Evolutionary conservation across 2,113 vertebrate genomes (phyloP).

Genomic region (Tenebrosternarchus preto): DNA sequence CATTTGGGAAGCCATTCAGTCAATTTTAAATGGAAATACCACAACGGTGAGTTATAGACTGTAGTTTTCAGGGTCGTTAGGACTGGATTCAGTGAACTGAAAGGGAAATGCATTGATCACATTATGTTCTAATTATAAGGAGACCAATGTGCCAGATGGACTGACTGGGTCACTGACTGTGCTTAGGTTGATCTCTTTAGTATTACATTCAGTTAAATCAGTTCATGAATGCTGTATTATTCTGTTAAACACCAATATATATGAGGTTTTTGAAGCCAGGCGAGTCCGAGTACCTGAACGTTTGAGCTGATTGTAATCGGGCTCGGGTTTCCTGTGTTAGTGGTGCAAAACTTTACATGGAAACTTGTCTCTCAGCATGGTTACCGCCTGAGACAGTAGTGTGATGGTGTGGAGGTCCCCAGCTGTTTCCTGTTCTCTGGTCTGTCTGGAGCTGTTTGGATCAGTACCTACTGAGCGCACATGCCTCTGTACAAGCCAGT

Average conservation of each 20-base stretch:
- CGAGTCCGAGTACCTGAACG: background rate
- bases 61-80: background rate
- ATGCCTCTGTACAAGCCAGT: background rate
- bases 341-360: background rate
- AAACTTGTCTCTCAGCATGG: background rate
- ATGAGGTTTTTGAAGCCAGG: constrained; percentile 1
- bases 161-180: background rate
- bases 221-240: background rate
- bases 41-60: constrained; percentile 8
- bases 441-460: background rate
- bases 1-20: background rate
- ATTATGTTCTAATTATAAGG: constrained; percentile 47
- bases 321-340: background rate
- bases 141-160: constrained; percentile 27
- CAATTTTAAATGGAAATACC: background rate
- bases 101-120: constrained; percentile 35
- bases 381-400: background rate
- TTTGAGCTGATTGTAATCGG: background rate
- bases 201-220: background rate
- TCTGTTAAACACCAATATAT: background rate
- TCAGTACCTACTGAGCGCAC: background rate
- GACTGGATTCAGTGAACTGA: constrained; percentile 17
- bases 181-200: background rate
- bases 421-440: constrained; percentile 21
- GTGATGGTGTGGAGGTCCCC: background rate